Percentiles rank a stretch among this genome's conserved stretches.
Evolutionary conservation across 64 coral and sea anemone genomes (phyloP).

Genomic region (Montipora sp.): DNA sequence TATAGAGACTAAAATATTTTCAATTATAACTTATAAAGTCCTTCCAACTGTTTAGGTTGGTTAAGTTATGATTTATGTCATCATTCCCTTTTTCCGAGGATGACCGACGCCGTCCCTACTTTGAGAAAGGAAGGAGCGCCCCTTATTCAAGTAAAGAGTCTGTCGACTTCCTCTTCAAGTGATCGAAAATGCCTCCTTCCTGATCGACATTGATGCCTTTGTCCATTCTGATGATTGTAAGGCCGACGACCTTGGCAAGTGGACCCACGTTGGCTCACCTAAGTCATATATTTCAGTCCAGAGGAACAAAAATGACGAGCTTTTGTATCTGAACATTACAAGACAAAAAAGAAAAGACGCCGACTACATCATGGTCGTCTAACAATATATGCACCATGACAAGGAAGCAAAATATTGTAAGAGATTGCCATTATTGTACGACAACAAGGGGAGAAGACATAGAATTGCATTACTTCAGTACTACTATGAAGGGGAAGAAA

Average conservation of each 20-base stretch:
- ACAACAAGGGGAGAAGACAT: slow-evolving; percentile 14
- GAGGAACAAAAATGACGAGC: too few species aligned
- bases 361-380: slow-evolving; percentile 40
- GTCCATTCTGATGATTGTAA: slow-evolving; percentile 22
- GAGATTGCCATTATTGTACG: slow-evolving; percentile 28
- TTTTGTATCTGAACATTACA: slow-evolving; percentile 26
- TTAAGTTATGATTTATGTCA: too few species aligned
- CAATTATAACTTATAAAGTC: too few species aligned
- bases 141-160: not conserved
- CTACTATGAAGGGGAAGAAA: slow-evolving; percentile 46
- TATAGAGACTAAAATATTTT: too few species aligned
- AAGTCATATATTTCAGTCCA: too few species aligned
- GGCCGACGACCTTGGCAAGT: slow-evolving; percentile 48
- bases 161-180: slow-evolving; percentile 28
- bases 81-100: too few species aligned
- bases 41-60: too few species aligned
- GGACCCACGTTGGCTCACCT: slow-evolving; percentile 22
- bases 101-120: too few species aligned
- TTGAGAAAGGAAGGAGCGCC: too few species aligned
- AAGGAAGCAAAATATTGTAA: slow-evolving; percentile 42
- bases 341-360: slow-evolving; percentile 19
- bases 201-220: slow-evolving; percentile 33
- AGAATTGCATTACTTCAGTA: slow-evolving; percentile 41
- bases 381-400: slow-evolving; percentile 39
- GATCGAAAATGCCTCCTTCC: slow-evolving; percentile 32